Base-by-base conservation (phyloP, 1,140 invertebrate species). In the Homarus americanus region DNA sequence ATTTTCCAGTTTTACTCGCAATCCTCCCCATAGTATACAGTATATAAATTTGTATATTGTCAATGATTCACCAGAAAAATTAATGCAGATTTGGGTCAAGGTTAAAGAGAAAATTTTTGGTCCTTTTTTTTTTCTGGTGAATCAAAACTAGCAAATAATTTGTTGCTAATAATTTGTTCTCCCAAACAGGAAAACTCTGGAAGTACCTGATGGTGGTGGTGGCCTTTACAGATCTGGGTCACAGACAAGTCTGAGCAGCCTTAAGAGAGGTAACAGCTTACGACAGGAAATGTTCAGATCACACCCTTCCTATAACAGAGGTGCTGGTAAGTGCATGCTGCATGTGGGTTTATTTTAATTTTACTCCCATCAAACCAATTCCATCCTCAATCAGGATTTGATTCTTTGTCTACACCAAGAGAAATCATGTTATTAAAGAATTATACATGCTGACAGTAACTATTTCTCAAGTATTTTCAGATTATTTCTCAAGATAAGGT, bases 231-330 rank as follows among this genome's bases (percentile, higher is more conserved):
- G 92, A 75, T 90, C 92, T 28, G 91, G 91, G 20, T 92, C 91
- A 28, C 92, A 93, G 53, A 87, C 92, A n/a, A 92, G 91, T 75
- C 91, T 93, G 58, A 92, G 79, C 73, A 93, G 92, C 82, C 91
- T 93, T 66, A 93, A 93, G 89, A 91, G 87, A 93, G 93, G 92
- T 92, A 93, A 92, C 93, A 93, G 92, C 92, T 87, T 92, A 38
- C 93, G 89, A 36, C 93, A 93, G 82, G 92, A 85, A 73, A 76
- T 87, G 92, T 91, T 87, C 83, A 89, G 79, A 87, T 66, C 69
- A 58, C 76, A 66, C 73, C 75, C 87, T 41, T 75, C 85, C 44
- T 79, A 73, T 87, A 90, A 87, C 82, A 89, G 87, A 82, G 85
- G 85, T 80, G 87, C 84, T 87, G 92, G 92, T 93, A 90, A 91